A percentile compares a stretch with the other conserved stretches of the same genome.
Evolutionary conservation across 2,113 vertebrate genomes (phyloP).

Genomic region (Uria lomvia): DNA sequence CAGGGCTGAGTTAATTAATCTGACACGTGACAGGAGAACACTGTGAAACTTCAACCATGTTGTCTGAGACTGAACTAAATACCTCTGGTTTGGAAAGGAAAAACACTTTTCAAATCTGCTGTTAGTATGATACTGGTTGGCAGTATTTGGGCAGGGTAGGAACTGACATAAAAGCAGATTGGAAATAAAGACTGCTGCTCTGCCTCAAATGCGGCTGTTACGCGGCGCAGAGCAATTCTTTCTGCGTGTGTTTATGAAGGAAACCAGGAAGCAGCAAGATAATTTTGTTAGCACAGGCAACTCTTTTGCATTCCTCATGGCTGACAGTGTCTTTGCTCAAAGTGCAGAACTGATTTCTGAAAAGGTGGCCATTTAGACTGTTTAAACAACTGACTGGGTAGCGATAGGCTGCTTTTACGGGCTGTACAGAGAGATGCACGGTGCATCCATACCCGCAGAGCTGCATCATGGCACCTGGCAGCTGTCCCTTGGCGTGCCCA

Average conservation of each 20-base stretch:
- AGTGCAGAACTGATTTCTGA: not conserved
- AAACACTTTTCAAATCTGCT: not conserved
- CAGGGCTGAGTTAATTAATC: slow-evolving; percentile 9
- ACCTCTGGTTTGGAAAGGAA: not conserved
- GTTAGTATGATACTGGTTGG: not conserved
- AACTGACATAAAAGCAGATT: slow-evolving; percentile 11
- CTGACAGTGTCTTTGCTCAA: not conserved
- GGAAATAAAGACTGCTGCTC: not conserved
- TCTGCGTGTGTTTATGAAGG: not conserved
- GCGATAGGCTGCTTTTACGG: not conserved
- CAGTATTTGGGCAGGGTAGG: not conserved
- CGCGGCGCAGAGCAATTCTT: not conserved
- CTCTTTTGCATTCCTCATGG: not conserved
- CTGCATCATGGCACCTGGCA: not conserved
- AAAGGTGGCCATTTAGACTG: not conserved
- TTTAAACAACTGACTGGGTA: not conserved
- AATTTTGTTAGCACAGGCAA: not conserved
- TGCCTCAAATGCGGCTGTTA: not conserved
- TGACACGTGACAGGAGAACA: not conserved
- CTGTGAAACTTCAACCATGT: not conserved
- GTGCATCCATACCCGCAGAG: not conserved
- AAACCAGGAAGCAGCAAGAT: not conserved
- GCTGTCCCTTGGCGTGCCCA: not conserved
- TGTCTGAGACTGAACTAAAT: not conserved
- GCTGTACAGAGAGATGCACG: not conserved